These are phyloP conservation scores for Synodontis membranacea DNA, from an alignment of 2,113 vertebrate genomes.

Conservation along the genomic window DNA sequence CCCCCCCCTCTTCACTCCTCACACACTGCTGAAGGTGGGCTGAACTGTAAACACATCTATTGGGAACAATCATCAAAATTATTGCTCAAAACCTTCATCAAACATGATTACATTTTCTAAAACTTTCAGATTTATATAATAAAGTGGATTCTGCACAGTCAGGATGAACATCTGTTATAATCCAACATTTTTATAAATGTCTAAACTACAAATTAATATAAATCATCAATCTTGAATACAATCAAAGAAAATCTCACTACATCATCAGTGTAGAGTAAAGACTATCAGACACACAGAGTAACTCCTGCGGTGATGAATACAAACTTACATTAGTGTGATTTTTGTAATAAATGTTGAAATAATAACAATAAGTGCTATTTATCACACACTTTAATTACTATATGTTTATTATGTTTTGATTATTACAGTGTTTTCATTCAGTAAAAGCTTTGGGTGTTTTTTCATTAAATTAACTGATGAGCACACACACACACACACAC, in stretches of 20 bases:
- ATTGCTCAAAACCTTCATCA: background rate
- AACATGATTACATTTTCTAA: background rate
- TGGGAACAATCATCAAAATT: background rate
- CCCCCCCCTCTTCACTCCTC: background rate
- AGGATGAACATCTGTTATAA: background rate
- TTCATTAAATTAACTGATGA: too few species aligned
- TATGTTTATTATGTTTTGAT: too few species aligned
- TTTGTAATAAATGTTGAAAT: too few species aligned
- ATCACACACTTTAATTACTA: too few species aligned
- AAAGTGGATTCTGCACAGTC: background rate
- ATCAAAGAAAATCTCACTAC: background rate
- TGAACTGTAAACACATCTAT: background rate
- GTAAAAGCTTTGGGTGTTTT: too few species aligned
- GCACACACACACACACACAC: background rate
- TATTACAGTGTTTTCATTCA: too few species aligned
- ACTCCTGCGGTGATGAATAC: too few species aligned
- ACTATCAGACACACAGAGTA: background rate
- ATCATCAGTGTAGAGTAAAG: background rate
- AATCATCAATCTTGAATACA: background rate
- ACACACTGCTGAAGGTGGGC: background rate
- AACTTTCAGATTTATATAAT: background rate
- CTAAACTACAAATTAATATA: background rate
- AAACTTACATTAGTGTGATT: too few species aligned
- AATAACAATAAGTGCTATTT: too few species aligned
- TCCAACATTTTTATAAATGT: background rate